These are phyloP conservation scores for Ciconia stormi DNA, from an alignment of 2,113 vertebrate genomes.

Conservation along the genomic window DNA sequence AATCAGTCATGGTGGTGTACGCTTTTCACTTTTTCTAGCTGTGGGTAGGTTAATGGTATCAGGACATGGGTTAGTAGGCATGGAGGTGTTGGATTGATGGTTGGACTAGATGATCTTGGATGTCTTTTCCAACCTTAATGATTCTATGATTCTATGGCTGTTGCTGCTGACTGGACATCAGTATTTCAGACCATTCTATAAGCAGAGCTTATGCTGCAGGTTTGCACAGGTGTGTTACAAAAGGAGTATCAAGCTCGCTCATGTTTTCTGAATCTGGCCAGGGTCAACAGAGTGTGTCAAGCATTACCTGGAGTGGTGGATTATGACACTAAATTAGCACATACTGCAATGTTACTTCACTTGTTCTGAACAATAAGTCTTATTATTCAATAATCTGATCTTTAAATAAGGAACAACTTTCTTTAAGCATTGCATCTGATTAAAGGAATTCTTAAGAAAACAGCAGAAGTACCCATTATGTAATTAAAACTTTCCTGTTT, in stretches of 20 bases:
- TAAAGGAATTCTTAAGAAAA: slow-evolving; percentile 23
- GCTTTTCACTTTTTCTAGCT: accelerated
- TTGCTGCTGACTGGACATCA: accelerated
- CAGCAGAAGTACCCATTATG: not conserved
- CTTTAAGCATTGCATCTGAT: not conserved
- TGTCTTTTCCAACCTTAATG: no score
- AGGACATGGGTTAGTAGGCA: no score
- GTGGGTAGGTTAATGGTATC: no score
- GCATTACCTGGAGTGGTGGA: not conserved
- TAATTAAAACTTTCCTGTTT: slow-evolving; percentile 55
- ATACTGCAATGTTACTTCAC: accelerated
- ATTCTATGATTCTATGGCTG: not conserved
- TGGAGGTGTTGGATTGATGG: no score
- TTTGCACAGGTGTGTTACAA: not conserved
- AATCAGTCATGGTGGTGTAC: accelerated
- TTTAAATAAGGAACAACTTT: not conserved
- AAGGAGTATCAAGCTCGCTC: accelerated
- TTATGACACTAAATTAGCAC: not conserved
- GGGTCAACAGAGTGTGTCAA: not conserved
- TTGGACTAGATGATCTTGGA: no score
- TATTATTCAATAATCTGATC: not conserved
- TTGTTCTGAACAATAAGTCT: not conserved
- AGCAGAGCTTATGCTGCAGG: not conserved
- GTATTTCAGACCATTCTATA: accelerated
- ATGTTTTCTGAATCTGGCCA: not conserved